Evolutionary conservation across 2,888 invertebrate species (phyloP).

Genomic region (Taphrorychus bicolor): DNA sequence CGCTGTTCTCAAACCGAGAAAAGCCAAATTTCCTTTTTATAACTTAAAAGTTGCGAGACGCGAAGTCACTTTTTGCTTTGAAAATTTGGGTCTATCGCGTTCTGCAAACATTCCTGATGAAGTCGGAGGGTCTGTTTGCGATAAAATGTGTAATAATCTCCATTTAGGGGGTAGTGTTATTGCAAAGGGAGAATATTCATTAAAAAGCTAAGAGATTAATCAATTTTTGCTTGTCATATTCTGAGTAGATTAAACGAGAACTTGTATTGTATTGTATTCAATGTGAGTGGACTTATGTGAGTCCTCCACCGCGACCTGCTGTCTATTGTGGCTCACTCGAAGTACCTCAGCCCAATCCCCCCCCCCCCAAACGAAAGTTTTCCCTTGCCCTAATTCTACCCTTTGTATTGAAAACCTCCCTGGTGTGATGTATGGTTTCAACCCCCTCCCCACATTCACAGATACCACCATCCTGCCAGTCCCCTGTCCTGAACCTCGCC

Average conservation of each 20-base stretch:
- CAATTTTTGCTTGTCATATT: background rate
- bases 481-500: no score
- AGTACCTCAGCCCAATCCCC: no score
- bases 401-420: no score
- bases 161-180: background rate
- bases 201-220: conserved; percentile 2
- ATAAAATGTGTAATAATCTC: background rate
- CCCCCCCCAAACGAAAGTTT: no score
- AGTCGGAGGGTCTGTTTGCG: background rate
- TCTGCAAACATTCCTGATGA: background rate
- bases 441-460: no score
- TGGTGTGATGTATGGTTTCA: no score
- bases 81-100: background rate
- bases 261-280: no score
- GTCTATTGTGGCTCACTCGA: no score
- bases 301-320: no score
- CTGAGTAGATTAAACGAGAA: background rate
- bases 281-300: no score
- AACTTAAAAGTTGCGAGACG: background rate
- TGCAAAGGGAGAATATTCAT: background rate
- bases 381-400: no score
- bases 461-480: no score
- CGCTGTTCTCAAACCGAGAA: conserved; percentile 18
- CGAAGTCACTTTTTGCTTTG: conserved; percentile 1
- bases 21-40: conserved; percentile 3